A percentile compares a stretch with the other conserved stretches of the same genome.
These are phyloP conservation scores for Sinohyriopsis cumingii DNA, from an alignment of 2,888 invertebrate genomes.

Conservation along the genomic window DNA sequence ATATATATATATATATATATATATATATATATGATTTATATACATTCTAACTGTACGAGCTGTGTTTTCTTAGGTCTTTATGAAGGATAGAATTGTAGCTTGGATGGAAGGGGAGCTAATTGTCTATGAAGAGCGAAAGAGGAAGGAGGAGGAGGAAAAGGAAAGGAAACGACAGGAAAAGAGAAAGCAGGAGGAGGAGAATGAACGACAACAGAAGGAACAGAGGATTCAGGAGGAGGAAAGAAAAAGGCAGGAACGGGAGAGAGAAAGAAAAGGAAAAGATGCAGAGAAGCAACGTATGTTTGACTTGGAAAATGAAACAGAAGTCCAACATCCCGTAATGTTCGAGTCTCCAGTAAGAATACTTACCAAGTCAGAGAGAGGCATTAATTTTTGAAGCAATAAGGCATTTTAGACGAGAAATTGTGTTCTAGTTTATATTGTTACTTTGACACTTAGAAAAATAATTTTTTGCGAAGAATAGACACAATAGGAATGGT, in stretches of 20 bases:
- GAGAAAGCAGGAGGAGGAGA: slow-evolving; percentile 13
- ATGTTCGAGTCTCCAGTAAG: too few species aligned
- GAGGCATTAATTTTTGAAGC: background rate
- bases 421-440: too few species aligned
- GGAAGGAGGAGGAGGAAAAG: slow-evolving; percentile 7
- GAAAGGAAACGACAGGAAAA: slow-evolving; percentile 9
- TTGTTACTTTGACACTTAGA: too few species aligned
- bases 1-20: too few species aligned
- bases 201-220: slow-evolving; percentile 8
- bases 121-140: slow-evolving; percentile 7
- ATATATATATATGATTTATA: too few species aligned
- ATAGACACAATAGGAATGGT: too few species aligned
- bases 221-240: slow-evolving; percentile 9
- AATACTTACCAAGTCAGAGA: too few species aligned
- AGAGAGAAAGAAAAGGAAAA: slow-evolving; percentile 1
- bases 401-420: background rate
- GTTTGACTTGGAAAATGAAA: too few species aligned
- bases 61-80: slow-evolving; percentile 36
- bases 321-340: too few species aligned
- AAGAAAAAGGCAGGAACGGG: slow-evolving; percentile 2
- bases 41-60: too few species aligned
- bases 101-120: slow-evolving; percentile 29
- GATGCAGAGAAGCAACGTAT: background rate
- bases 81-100: slow-evolving; percentile 31
- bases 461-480: too few species aligned